Conservation (phyloP, 2,113 vertebrate species). For the Oreotrochilus melanogaster region DNA sequence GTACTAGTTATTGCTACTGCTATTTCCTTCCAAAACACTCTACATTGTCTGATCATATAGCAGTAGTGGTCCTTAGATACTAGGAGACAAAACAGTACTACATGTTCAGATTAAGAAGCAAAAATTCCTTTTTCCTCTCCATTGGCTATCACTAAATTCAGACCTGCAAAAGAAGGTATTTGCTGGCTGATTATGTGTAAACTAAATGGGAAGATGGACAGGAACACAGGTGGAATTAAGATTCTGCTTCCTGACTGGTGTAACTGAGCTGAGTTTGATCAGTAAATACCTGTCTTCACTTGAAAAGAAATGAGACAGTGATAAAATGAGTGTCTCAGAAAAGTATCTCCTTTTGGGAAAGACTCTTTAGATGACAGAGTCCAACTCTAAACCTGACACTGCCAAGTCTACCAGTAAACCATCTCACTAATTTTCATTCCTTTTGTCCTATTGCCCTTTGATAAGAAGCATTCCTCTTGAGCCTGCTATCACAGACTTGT, state of each 20-base stretch:
- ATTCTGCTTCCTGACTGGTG: background rate
- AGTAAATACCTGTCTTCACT: background rate
- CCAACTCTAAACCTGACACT: background rate
- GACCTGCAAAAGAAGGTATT: background rate
- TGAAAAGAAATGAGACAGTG: background rate
- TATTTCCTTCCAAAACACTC: background rate
- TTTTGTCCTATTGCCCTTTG: background rate
- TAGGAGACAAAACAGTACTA: background rate
- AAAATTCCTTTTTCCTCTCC: background rate
- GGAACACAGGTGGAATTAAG: background rate
- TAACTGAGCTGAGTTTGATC: background rate
- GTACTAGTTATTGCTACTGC: background rate
- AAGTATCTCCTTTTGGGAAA: background rate
- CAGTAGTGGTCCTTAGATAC: background rate
- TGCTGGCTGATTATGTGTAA: background rate
- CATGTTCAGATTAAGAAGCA: background rate
- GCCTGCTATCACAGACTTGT: background rate
- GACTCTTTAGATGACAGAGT: background rate
- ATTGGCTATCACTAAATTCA: background rate
- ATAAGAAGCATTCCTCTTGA: background rate
- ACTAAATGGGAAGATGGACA: background rate
- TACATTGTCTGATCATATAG: background rate
- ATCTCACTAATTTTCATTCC: background rate
- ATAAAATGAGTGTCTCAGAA: background rate
- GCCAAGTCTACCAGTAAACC: background rate